Percentiles rank a stretch among this genome's conserved stretches.
Evolutionary conservation across 2,113 vertebrate species (phyloP).

Genomic region (Tupaia tana): DNA sequence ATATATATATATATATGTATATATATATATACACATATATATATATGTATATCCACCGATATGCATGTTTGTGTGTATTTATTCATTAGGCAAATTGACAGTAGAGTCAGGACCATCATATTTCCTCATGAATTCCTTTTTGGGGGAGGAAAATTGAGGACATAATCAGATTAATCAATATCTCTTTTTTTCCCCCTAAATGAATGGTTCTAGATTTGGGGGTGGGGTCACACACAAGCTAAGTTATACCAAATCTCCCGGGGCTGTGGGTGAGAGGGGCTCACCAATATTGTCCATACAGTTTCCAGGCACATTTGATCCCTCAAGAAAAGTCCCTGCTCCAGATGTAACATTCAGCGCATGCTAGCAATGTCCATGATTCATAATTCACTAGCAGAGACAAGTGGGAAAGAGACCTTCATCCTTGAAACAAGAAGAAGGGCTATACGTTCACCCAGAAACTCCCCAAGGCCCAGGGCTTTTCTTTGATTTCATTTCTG

Average conservation of each 20-base stretch:
- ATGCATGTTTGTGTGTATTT: no score
- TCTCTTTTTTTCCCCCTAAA: neutral
- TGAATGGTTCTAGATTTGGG: neutral
- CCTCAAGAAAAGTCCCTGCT: neutral
- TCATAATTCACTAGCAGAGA: neutral
- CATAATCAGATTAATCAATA: neutral
- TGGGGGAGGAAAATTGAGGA: neutral
- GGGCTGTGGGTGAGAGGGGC: accelerated
- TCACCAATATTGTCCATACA: neutral
- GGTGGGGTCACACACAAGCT: neutral
- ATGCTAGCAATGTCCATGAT: accelerated
- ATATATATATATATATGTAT: neutral
- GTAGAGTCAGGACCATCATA: neutral
- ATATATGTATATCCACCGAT: neutral
- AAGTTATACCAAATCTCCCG: neutral
- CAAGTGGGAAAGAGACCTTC: neutral
- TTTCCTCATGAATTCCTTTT: neutral
- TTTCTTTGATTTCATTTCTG: neutral
- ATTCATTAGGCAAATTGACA: neutral
- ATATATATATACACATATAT: neutral
- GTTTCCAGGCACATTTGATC: neutral
- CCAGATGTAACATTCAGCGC: neutral
- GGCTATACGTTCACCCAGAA: neutral
- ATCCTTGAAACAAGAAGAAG: neutral
- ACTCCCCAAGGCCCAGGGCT: neutral